These are phyloP conservation scores for Drosophila koepferae DNA, from an alignment of 2,888 invertebrate species.

Conservation along the genomic window DNA sequence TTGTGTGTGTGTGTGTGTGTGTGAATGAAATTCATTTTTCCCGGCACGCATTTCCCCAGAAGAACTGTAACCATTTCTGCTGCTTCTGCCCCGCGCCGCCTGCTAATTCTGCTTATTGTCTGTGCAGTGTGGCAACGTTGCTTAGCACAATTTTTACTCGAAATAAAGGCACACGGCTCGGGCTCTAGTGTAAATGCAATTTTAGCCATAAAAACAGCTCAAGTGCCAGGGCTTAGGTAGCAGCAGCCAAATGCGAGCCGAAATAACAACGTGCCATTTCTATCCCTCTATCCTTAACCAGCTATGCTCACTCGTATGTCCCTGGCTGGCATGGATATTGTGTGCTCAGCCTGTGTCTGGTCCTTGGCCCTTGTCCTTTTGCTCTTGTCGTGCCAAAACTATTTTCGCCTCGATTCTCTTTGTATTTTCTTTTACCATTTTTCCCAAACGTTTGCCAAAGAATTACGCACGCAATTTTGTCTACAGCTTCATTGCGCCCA, in stretches of 20 bases:
- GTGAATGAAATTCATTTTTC: not conserved
- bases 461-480: slow-evolving; percentile 75
- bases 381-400: slow-evolving; percentile 37
- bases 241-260: slow-evolving; percentile 18
- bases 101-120: slow-evolving; percentile 32
- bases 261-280: slow-evolving; percentile 29
- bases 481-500: slow-evolving; percentile 73
- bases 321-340: not conserved
- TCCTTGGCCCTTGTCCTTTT: not conserved
- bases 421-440: slow-evolving; percentile 23
- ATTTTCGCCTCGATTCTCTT: slow-evolving; percentile 15
- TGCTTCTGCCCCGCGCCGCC: not conserved
- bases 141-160: slow-evolving; percentile 12
- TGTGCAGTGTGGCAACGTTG: slow-evolving; percentile 46
- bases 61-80: not conserved
- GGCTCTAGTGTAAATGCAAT: slow-evolving; percentile 37
- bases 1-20: not conserved
- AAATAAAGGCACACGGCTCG: slow-evolving; percentile 11
- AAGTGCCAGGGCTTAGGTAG: slow-evolving; percentile 51
- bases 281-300: slow-evolving; percentile 15
- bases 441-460: slow-evolving; percentile 62
- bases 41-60: slow-evolving; percentile 9
- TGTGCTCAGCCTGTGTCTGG: not conserved
- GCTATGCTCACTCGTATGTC: slow-evolving; percentile 10
- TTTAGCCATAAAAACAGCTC: slow-evolving; percentile 44